Evolutionary conservation across 2,888 invertebrate genomes (phyloP).

Genomic region (Arrhopalites spinosus): DNA sequence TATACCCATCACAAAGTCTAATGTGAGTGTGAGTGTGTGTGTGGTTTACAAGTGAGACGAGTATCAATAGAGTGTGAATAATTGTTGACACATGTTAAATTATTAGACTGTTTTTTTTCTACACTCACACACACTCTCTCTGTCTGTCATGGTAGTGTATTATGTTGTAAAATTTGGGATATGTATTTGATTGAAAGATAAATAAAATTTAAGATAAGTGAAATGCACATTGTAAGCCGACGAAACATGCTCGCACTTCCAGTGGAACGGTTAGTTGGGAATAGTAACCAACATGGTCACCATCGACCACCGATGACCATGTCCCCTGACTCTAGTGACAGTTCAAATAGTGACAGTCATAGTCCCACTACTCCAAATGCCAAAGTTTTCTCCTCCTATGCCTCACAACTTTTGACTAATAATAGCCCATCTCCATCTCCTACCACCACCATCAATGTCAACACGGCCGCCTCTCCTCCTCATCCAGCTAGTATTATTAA

Average conservation of each 20-base stretch:
- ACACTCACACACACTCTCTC: neutral
- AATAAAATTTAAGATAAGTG: neutral
- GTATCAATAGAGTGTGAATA: neutral
- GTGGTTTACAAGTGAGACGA: neutral
- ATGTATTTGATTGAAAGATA: neutral
- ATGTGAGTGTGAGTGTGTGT: neutral
- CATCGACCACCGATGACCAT: constrained; percentile 40
- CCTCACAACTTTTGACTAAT: constrained; percentile 18
- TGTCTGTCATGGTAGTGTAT: neutral
- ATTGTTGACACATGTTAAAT: no score
- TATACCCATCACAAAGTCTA: neutral
- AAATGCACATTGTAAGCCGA: constrained; percentile 48
- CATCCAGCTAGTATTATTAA: neutral
- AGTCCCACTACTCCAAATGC: constrained; percentile 21
- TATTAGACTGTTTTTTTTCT: neutral
- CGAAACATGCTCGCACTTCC: constrained; percentile 55
- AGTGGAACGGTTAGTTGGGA: constrained; percentile 55
- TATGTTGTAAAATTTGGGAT: neutral
- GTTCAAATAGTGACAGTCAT: constrained; percentile 34
- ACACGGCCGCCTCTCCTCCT: no score
- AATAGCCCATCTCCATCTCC: neutral
- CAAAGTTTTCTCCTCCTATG: constrained; percentile 36
- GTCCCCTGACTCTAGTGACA: constrained; percentile 43
- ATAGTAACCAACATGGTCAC: constrained; percentile 12
- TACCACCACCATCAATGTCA: neutral